These are phyloP conservation scores for Loris lydekkerianus DNA, from an alignment of 2,797 vertebrate species.

Conservation along the genomic window DNA sequence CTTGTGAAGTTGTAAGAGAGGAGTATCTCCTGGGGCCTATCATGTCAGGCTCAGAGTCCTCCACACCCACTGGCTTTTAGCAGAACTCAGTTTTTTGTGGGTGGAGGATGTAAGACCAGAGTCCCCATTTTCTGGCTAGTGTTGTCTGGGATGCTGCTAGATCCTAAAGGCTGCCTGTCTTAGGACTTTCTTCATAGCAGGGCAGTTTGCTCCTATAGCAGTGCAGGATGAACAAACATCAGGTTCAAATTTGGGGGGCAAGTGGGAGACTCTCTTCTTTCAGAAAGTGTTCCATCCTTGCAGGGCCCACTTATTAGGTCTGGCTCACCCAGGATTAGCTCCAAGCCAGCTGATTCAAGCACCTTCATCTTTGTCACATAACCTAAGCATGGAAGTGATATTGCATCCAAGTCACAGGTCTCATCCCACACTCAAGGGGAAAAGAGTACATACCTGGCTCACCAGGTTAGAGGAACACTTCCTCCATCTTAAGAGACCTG, in stretches of 20 bases:
- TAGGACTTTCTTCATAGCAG: rapidly evolving
- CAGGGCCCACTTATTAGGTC: neutral
- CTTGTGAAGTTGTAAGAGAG: rapidly evolving
- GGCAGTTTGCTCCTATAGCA: neutral
- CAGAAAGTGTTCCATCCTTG: neutral
- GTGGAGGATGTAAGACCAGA: too few relatives aligned
- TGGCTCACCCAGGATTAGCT: neutral
- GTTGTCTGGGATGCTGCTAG: neutral
- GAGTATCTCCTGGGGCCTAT: neutral
- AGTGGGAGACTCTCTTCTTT: neutral
- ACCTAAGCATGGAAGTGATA: neutral
- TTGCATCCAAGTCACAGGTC: neutral
- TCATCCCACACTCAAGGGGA: too few relatives aligned
- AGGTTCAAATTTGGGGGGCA: neutral
- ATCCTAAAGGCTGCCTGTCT: neutral
- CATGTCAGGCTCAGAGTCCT: neutral
- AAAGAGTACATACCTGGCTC: neutral
- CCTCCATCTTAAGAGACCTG: neutral
- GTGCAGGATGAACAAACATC: neutral
- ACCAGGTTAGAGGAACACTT: rapidly evolving
- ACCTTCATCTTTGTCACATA: neutral
- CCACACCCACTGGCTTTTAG: neutral
- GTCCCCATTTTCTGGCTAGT: neutral
- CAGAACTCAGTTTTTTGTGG: neutral
- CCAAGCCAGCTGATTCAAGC: neutral